Base-by-base conservation (phyloP, 1,140 invertebrate genomes). In the Panagrolaimus sp. region DNA sequence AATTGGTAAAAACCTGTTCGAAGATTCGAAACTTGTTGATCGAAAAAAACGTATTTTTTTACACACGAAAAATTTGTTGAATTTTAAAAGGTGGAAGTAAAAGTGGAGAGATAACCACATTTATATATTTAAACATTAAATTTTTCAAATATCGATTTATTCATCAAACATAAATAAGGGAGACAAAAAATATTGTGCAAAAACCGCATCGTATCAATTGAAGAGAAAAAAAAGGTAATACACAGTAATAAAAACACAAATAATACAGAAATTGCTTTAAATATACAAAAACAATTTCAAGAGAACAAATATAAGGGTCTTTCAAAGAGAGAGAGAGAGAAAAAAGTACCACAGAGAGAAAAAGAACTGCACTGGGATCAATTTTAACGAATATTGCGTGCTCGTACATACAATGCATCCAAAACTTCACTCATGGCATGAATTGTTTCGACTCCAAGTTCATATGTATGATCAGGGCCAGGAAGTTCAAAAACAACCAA, bases 401-500 rank as follows among this genome's bases (percentile, higher is more conserved):
- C 68, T 14, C 71, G 71, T n/a, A 32, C 65, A 43, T 74, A 76
- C 2, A 76, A 64, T n/a, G 44, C 74, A 47, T 76, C 74, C 1
- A 76, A 48, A 15, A 76, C 96, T 88, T 98, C 98, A 76, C 94
- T 94, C 92, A 98, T 96, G 83, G 91, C 94, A 78, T 96, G 93
- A 84, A 99, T 94, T 24, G 93, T 96, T 83, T 96, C 93, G 78
- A 98, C 86, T 47, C 94, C 92, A 79, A 92, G 91, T 87, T 95
- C 93, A 79, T 97, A 99, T 6, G 95, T 97, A 84, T 95, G 94
- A 83, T 98, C 95, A 48, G 91, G 88, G n/a, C 90, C 88, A 63
- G 90, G 90, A 81, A 93, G 92, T 84, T 98, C 95, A 85, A 96
- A 98, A 10, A 99, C 92, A 76, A 98, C 93, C 38, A 99, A 86